Conservation (phyloP, 2,797 vertebrate species). For the Cheirogaleus major region DNA sequence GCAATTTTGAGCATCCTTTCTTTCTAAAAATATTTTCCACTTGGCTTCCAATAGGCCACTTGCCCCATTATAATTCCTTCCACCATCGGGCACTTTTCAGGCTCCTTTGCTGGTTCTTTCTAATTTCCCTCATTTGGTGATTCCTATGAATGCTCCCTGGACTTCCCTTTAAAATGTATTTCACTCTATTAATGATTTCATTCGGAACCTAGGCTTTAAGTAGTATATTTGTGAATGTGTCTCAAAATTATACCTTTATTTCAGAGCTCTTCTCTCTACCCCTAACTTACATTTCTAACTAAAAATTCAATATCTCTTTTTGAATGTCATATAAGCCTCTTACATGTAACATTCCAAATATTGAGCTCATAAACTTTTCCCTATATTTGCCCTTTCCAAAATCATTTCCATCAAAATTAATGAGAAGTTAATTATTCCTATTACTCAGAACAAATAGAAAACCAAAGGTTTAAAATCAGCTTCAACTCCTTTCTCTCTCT, state of each 20-base stretch:
- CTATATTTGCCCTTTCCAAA: not conserved
- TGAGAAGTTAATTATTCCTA: not conserved
- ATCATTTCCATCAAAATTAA: not conserved
- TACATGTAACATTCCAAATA: not conserved
- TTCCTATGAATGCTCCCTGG: not conserved
- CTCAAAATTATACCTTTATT: not conserved
- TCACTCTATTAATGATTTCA: not conserved
- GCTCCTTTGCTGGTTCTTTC: not conserved
- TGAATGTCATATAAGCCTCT: not conserved
- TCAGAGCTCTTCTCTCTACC: not conserved
- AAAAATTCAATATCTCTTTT: not conserved
- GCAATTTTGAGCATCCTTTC: not conserved
- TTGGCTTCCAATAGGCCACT: not conserved
- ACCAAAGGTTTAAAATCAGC: not conserved
- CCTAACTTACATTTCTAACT: not conserved
- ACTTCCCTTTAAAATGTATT: not conserved
- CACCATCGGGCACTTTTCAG: not conserved
- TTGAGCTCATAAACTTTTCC: not conserved
- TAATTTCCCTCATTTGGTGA: not conserved
- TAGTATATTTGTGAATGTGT: not conserved
- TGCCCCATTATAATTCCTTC: not conserved
- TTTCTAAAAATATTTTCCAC: not conserved
- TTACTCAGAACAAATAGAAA: not conserved
- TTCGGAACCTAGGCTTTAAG: not conserved
- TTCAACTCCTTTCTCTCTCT: not conserved